Evolutionary conservation across 2,797 vertebrate species (phyloP).

Genomic region (Mus minutoides): DNA sequence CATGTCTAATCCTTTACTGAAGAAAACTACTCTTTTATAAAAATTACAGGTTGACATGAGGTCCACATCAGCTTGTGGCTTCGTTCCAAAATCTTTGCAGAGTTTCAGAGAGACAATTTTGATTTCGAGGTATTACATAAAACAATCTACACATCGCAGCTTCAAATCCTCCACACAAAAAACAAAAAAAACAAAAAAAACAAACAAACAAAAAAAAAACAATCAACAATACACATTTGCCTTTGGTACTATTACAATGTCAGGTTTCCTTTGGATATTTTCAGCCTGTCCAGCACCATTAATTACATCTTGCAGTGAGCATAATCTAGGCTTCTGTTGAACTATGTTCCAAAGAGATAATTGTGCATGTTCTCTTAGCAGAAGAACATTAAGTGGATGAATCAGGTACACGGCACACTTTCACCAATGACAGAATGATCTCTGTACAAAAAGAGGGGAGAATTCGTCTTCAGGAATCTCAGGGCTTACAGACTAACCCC

Average conservation of each 20-base stretch:
- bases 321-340: neutral
- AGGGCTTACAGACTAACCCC: conserved; percentile 8
- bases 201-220: neutral
- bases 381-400: neutral
- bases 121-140: neutral
- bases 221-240: neutral
- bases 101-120: neutral
- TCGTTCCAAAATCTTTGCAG: neutral
- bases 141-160: neutral
- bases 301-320: neutral
- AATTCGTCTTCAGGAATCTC: conserved; percentile 30
- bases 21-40: neutral
- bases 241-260: neutral
- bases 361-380: neutral
- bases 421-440: neutral
- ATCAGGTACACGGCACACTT: neutral
- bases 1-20: conserved; percentile 2
- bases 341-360: neutral
- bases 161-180: neutral
- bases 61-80: neutral
- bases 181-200: neutral
- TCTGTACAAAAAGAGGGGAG: neutral
- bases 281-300: neutral
- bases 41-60: neutral
- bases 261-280: neutral